Evolutionary conservation across 2,797 vertebrate species (phyloP).

Genomic region (Eremophila alpestris): DNA sequence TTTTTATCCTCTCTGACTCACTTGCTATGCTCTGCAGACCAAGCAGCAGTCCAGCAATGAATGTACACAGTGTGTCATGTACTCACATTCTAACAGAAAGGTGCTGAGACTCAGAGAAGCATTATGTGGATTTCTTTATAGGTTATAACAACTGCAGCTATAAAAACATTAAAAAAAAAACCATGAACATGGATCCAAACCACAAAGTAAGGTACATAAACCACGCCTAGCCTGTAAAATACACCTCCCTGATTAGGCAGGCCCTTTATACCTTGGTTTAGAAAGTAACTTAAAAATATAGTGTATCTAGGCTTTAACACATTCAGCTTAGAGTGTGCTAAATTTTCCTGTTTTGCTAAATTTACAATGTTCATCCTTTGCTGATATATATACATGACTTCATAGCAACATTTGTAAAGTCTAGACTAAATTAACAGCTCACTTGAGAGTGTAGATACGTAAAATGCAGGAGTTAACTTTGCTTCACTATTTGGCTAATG

Average conservation of each 20-base stretch:
- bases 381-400: neutral
- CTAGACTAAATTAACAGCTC: neutral
- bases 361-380: neutral
- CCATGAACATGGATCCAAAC: neutral
- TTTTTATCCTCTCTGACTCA: slow-evolving; percentile 25
- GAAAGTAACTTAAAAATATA: neutral
- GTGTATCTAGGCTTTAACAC: neutral
- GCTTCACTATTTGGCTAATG: neutral
- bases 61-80: slow-evolving; percentile 34
- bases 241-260: neutral
- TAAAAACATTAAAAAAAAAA: neutral
- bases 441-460: neutral
- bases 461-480: neutral
- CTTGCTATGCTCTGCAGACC: slow-evolving; percentile 27
- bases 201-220: neutral
- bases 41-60: slow-evolving; percentile 30
- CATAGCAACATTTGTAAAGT: neutral
- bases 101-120: slow-evolving; percentile 23
- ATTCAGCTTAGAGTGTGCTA: neutral
- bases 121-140: neutral
- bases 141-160: neutral
- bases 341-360: neutral
- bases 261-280: neutral
- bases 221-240: neutral
- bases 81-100: slow-evolving; percentile 42